Conservation (phyloP, 2,797 vertebrate species). For the Phrynocephalus guinanensis region DNA sequence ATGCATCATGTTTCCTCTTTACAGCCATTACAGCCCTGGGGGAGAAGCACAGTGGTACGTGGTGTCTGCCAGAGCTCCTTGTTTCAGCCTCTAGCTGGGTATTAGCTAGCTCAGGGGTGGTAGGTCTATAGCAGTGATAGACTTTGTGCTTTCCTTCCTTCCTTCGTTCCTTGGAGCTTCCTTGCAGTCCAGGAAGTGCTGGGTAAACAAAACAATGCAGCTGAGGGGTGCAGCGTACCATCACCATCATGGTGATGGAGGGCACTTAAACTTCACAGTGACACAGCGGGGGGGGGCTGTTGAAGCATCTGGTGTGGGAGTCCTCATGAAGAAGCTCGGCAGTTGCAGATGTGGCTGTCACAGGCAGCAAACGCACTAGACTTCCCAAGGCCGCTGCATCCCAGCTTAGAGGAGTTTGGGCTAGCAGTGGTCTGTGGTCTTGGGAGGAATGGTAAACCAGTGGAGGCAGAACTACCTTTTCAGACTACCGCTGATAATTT, state of each 20-base stretch:
- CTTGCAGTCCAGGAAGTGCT: not conserved
- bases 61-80: not conserved
- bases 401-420: not conserved
- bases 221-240: conserved; percentile 21
- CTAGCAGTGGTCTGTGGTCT: not conserved
- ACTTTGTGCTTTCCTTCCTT: not conserved
- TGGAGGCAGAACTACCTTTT: not conserved
- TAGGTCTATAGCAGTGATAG: not conserved
- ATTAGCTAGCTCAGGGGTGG: not conserved
- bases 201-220: conserved; percentile 30
- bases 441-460: not conserved
- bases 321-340: conserved; percentile 39
- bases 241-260: conserved; percentile 50
- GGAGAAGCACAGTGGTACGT: no score
- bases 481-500: no score
- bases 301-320: not conserved
- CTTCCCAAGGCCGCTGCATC: not conserved
- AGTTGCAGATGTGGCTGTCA: conserved; percentile 42
- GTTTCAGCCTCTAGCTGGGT: not conserved
- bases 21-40: not conserved
- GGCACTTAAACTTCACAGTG: conserved; percentile 41
- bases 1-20: no score
- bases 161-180: not conserved
- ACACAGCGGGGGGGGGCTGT: not conserved
- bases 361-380: conserved; percentile 37